These are phyloP conservation scores for Biston stratarius DNA, from an alignment of 2,888 invertebrate species.

Conservation along the genomic window DNA sequence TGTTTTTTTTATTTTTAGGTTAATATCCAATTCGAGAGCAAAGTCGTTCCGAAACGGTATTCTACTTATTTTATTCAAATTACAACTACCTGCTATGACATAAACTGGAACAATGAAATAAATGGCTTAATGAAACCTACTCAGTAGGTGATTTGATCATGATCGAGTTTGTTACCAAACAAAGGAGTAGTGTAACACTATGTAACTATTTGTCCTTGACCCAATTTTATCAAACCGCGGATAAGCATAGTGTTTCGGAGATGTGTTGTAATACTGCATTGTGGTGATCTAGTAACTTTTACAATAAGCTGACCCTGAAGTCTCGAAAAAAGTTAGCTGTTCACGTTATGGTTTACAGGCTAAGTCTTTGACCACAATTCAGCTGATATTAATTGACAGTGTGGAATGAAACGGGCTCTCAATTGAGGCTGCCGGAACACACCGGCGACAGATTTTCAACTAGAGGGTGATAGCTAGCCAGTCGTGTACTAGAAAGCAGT, in stretches of 20 bases:
- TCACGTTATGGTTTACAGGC: too few relatives aligned
- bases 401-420: too few relatives aligned
- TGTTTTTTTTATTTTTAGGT: conserved; percentile 33
- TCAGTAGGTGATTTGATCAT: conserved; percentile 16
- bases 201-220: conserved; percentile 6
- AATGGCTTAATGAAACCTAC: conserved; percentile 7
- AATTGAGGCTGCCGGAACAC: too few relatives aligned
- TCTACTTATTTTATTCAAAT: conserved; percentile 8
- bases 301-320: too few relatives aligned
- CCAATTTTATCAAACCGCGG: conserved; percentile 1
- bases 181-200: conserved; percentile 6
- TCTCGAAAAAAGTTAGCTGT: too few relatives aligned
- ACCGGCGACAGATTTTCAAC: too few relatives aligned
- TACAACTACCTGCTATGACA: conserved; percentile 6
- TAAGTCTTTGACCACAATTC: too few relatives aligned
- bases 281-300: too few relatives aligned
- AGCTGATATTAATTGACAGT: too few relatives aligned
- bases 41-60: conserved; percentile 7
- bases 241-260: background rate
- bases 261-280: too few relatives aligned
- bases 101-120: conserved; percentile 18
- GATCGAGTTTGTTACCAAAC: conserved; percentile 17
- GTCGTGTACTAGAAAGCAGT: too few relatives aligned
- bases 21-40: conserved; percentile 23
- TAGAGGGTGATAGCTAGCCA: too few relatives aligned